Evolutionary conservation across 2,888 invertebrate genomes (phyloP), one percentile per base, ranked within the genome.

Genomic region (Hedychridium roseum): DNA sequence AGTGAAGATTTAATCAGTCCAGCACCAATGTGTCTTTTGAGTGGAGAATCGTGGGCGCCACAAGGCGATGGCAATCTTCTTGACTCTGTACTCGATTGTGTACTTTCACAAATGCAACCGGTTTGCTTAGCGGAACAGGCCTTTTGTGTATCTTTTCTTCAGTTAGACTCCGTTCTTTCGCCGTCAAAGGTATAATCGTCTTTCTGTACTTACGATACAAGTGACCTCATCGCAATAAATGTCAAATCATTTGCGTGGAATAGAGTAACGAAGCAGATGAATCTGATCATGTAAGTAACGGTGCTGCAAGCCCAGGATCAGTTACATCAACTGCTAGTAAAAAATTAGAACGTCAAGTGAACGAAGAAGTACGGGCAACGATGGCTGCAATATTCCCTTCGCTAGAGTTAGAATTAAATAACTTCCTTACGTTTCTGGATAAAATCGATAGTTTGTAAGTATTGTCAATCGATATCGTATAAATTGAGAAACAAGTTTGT

Each of bases 81-180:
- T 9, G 89, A 90, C 73, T 83, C 88, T 50, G 83, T 92, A 39
- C 81, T 94, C 47, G 93, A 94, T 75, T 87, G 90, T 79, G 91
- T 96, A 41, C 82, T 99, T 48, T 90, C 90, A 11, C 90, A 94
- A 73, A 83, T 97, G 56, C 95, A 96, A 75, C 91, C 92, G 2
- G 88, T 95, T 43, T 96, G 97, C 74, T 84, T 96, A 58, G 91
- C 92, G 16, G 98, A 98, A 78, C 97, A 97, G 80, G 90, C 94
- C 62, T 98, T 98, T 80, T 97, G 96, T 76, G 88, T 92, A 12
- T 85, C 87, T 52, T 98, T 97, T 82, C 94, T 98, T 78, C 91
- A 92, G 78, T 82, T 94, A 65, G 90, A 90, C 70, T 84, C 75
- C 2, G 73, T 76, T 31, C 62, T 74, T 9, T 65, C 74, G 2